A percentile compares a stretch with the other conserved stretches of the same genome.
Evolutionary conservation across 1,140 invertebrate species (phyloP).

Genomic region (Tetramorium simillimum): DNA sequence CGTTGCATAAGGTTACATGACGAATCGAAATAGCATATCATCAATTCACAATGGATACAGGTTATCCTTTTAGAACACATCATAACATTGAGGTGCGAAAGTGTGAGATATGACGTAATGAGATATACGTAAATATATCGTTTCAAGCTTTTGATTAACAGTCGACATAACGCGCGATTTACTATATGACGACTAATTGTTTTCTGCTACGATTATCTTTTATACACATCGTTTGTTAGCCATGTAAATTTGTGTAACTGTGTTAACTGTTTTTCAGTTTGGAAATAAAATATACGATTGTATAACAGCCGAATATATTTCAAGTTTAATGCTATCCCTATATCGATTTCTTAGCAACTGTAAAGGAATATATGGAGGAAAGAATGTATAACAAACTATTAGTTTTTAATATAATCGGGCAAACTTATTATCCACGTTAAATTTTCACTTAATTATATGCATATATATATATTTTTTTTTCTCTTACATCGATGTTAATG

Average conservation of each 20-base stretch:
- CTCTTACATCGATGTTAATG: constrained; percentile 23
- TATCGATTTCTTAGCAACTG: background rate
- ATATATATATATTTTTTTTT: background rate
- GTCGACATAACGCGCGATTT: constrained; percentile 15
- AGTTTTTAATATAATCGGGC: background rate
- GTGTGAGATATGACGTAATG: constrained; percentile 3
- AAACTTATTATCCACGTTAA: background rate
- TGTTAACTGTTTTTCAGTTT: constrained; percentile 47
- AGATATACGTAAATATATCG: constrained; percentile 17
- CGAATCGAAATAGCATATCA: constrained; percentile 51
- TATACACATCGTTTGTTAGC: constrained; percentile 21
- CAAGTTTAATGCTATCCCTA: background rate
- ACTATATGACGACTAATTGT: constrained; percentile 16
- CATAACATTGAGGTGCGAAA: constrained; percentile 7
- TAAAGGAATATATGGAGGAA: background rate
- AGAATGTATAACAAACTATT: background rate
- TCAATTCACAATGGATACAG: background rate
- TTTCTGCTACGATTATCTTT: constrained; percentile 40
- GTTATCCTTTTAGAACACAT: background rate
- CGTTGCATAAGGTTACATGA: constrained; percentile 19
- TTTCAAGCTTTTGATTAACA: constrained; percentile 44
- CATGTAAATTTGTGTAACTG: constrained; percentile 44
- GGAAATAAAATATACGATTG: constrained; percentile 47
- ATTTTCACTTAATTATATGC: background rate
- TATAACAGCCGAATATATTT: constrained; percentile 21